These are phyloP conservation scores for Danionella dracula DNA, from an alignment of 2,797 vertebrate species.

Conservation along the genomic window DNA sequence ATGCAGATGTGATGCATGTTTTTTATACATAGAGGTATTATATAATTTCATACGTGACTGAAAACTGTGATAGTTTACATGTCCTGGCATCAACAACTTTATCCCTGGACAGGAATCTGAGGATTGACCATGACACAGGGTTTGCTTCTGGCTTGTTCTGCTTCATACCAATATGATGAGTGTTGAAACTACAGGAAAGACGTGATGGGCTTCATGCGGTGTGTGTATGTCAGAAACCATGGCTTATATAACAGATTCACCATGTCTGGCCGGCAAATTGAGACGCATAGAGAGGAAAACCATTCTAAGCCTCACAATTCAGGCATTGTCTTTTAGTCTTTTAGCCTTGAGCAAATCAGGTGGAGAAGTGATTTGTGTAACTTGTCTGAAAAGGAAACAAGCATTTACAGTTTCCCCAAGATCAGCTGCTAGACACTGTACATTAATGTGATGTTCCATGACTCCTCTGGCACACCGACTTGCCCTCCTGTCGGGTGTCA, in stretches of 20 bases:
- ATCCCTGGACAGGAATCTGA: neutral
- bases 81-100: neutral
- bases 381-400: conserved; percentile 22
- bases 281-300: conserved; percentile 18
- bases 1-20: too few relatives aligned
- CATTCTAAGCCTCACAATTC: conserved; percentile 43
- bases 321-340: conserved; percentile 52
- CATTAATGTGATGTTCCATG: conserved; percentile 32
- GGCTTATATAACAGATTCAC: conserved; percentile 46
- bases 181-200: conserved; percentile 34
- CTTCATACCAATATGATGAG: conserved; percentile 45
- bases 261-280: conserved; percentile 24
- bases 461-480: conserved; percentile 27
- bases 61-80: neutral
- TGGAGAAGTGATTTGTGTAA: neutral
- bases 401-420: conserved; percentile 5
- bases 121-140: neutral
- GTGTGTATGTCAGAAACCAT: neutral
- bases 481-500: conserved; percentile 17
- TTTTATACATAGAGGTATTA: too few relatives aligned
- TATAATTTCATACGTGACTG: too few relatives aligned
- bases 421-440: neutral
- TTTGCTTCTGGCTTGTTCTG: conserved; percentile 37
- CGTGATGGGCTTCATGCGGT: neutral
- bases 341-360: conserved; percentile 9